Evolutionary conservation across 2,888 invertebrate genomes (phyloP), one percentile per base, ranked within the genome.

Genomic region (Aleiodes leptofemur): DNA sequence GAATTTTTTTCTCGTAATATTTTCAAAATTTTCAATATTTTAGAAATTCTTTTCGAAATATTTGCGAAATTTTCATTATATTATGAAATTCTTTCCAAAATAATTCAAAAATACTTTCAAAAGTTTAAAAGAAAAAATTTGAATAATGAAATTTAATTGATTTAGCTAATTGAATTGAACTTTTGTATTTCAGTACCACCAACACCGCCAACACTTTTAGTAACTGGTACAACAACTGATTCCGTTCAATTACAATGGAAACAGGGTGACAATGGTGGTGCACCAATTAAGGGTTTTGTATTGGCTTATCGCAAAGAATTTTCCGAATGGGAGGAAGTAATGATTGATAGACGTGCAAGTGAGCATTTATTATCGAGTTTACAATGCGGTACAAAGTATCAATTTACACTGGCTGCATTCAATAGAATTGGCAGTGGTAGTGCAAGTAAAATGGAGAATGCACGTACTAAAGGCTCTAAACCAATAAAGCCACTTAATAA

Each of bases 171-270:
- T 34, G 43, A 43, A 64, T 14, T 14, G 6, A 64, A 43, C 16
- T 9, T 14, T 64, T 43, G 38, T 64, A 9, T 14, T 16, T 76
- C 85, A 92, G 93, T 92, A 66, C 92, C 93, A 3, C 93, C 93
- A 7, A 90, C 91, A n/a, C 89, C 92, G 51, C 91, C 92, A 3
- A 89, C 90, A 34, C 86, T 92, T 2, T 86, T 91, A 5, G 90
- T 91, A 1, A 90, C 91, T 56, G 90, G 91, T 3, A 90, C 90
- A 6, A 91, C 92, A 13, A 90, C 90, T 76, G 91, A 90, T 76
- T 90, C 91, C 0, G 91, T 92, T 0, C 91, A 91, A 57, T 84
- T 92, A 69, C 91, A 92, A 80, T 92, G 92, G 91, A 90, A 90
- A 78, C 89, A 90, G 80, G 91, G 91, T 66, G 92, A 92, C 83